These are phyloP conservation scores for Drosophila monieri DNA, from an alignment of 2,888 invertebrate species.

Conservation along the genomic window DNA sequence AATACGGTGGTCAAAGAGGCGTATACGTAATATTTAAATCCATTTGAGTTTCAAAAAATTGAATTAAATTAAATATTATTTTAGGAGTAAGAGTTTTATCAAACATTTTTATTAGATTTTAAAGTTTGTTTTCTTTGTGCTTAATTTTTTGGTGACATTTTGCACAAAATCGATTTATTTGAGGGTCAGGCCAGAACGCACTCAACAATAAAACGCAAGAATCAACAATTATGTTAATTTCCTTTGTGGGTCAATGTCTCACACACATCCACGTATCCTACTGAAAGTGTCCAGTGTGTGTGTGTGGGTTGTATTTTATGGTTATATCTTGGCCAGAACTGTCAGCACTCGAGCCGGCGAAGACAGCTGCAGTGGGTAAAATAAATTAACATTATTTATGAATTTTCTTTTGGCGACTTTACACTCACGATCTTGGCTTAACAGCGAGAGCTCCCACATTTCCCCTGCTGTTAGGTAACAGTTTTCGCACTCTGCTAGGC, in stretches of 20 bases:
- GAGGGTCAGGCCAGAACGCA: slow-evolving; percentile 36
- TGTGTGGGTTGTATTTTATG: slow-evolving; percentile 40
- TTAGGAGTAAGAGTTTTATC: too few relatives aligned
- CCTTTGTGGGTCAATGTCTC: slow-evolving; percentile 67
- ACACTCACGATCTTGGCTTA: slow-evolving; percentile 2
- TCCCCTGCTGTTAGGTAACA: slow-evolving; percentile 40
- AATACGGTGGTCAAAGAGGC: slow-evolving; percentile 37
- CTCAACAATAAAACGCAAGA: slow-evolving; percentile 58
- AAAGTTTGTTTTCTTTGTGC: background rate
- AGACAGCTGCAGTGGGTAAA: slow-evolving; percentile 43
- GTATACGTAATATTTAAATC: slow-evolving; percentile 42
- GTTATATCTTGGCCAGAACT: slow-evolving; percentile 42
- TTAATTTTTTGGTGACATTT: slow-evolving; percentile 11
- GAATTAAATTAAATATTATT: too few relatives aligned
- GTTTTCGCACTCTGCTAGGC: background rate
- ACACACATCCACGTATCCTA: slow-evolving; percentile 3
- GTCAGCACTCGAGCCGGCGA: slow-evolving; percentile 30
- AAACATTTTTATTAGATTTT: too few relatives aligned
- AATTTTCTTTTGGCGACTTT: slow-evolving; percentile 26
- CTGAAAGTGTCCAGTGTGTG: background rate
- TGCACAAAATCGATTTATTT: slow-evolving; percentile 42
- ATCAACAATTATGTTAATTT: slow-evolving; percentile 74
- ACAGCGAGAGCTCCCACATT: slow-evolving; percentile 13
- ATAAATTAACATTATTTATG: slow-evolving; percentile 55
- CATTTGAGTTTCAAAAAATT: too few relatives aligned